These are phyloP conservation scores for Nomada lathburiana DNA, from an alignment of 2,888 invertebrate genomes.

Conservation along the genomic window DNA sequence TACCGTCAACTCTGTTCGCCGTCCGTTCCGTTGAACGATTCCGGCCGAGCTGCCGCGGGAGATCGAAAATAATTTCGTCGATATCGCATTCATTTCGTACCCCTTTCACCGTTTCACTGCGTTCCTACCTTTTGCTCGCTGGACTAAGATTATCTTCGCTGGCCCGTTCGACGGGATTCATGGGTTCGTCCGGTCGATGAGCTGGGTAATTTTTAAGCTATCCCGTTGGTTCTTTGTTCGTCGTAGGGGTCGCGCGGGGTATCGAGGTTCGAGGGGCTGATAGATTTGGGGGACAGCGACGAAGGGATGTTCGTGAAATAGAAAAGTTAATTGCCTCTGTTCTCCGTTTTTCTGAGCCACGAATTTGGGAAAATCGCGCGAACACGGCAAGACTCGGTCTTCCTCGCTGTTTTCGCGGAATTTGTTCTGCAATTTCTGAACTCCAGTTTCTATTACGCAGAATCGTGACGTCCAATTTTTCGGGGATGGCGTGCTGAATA, in stretches of 20 bases:
- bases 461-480: no score
- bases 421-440: no score
- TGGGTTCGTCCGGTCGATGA: not conserved
- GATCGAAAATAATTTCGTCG: slow-evolving; percentile 64
- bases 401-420: no score
- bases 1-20: slow-evolving; percentile 66
- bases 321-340: no score
- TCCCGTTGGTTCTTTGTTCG: not conserved
- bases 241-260: not conserved
- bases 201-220: slow-evolving; percentile 14
- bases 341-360: no score
- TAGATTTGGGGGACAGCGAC: not conserved
- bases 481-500: no score
- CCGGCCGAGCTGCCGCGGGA: slow-evolving; percentile 59
- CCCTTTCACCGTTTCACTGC: slow-evolving; percentile 5
- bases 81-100: slow-evolving; percentile 66
- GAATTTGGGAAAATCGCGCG: no score
- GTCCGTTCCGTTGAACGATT: slow-evolving; percentile 55
- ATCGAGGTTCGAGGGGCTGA: not conserved
- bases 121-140: not conserved
- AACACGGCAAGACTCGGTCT: no score
- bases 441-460: no score
- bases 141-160: slow-evolving; percentile 51
- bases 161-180: slow-evolving; percentile 39
- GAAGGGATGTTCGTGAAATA: no score